Percentiles rank a stretch among this genome's conserved stretches.
phyloP scores from a whole-genome alignment of 2,797 vertebrate species.

The Scyliorhinus canicula region DNA sequence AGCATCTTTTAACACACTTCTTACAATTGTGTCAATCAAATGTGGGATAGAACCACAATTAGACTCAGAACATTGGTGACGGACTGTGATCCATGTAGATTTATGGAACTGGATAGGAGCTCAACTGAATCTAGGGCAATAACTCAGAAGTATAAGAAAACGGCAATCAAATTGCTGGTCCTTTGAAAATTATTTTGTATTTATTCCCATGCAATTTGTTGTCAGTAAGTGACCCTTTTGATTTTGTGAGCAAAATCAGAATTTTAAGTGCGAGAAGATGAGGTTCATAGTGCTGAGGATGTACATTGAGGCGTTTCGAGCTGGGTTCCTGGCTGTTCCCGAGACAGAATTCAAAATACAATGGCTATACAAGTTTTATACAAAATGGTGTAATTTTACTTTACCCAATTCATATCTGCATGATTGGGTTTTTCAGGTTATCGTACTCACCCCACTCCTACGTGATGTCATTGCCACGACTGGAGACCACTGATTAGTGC shows the following conservation, averaged over 20 bases:
- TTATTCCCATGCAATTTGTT: not conserved
- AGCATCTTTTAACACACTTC: not conserved
- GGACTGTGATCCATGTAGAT: not conserved
- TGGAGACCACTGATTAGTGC: slow-evolving; percentile 97
- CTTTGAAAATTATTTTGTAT: not conserved
- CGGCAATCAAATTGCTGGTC: too few relatives aligned
- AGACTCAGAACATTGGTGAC: not conserved
- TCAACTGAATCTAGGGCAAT: not conserved
- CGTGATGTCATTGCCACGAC: slow-evolving; percentile 98
- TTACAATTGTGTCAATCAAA: not conserved
- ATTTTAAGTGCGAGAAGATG: not conserved
- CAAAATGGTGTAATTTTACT: not conserved
- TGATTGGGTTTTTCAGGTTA: not conserved
- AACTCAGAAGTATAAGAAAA: too few relatives aligned
- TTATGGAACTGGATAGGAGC: too few relatives aligned
- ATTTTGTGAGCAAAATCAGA: not conserved
- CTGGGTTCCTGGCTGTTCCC: not conserved
- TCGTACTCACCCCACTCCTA: slow-evolving; percentile 78
- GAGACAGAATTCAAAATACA: not conserved
- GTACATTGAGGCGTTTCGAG: not conserved
- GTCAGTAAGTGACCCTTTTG: not conserved
- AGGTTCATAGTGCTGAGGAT: not conserved
- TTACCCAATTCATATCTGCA: not conserved
- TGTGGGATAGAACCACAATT: not conserved
- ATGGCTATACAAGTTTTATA: not conserved